phyloP scores from a whole-genome alignment of 2,797 vertebrate genomes.

The Phoebastria nigripes region DNA sequence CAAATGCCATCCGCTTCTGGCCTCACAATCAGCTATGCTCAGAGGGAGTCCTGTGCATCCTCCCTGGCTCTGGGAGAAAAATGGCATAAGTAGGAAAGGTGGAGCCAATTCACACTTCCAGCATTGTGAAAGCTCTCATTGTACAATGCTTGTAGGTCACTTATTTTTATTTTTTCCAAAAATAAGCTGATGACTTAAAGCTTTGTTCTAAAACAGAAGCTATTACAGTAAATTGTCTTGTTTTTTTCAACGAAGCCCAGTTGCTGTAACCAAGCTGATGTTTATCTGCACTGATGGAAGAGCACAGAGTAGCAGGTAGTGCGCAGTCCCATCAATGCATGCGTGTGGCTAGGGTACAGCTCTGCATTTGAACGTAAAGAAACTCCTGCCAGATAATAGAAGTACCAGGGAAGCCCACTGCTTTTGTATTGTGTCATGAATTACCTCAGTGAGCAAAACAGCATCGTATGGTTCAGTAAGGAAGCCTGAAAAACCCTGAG shows the following conservation, averaged over 20 bases:
- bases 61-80: neutral
- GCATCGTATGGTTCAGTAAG: neutral
- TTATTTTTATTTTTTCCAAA: neutral
- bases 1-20: neutral
- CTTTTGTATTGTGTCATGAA: neutral
- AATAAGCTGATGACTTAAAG: neutral
- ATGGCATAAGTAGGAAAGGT: neutral
- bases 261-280: neutral
- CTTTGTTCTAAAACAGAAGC: neutral
- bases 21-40: neutral
- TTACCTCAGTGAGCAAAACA: neutral
- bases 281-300: neutral
- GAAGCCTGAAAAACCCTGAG: neutral
- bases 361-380: neutral
- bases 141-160: neutral
- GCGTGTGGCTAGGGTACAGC: neutral
- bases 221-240: neutral
- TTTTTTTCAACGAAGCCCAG: neutral
- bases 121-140: neutral
- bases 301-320: neutral
- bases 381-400: neutral
- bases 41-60: neutral
- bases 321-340: fast-evolving
- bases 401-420: neutral
- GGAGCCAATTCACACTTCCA: neutral